These are phyloP conservation scores for Cheilinus undulatus DNA, from an alignment of 2,113 vertebrate species.

Conservation along the genomic window DNA sequence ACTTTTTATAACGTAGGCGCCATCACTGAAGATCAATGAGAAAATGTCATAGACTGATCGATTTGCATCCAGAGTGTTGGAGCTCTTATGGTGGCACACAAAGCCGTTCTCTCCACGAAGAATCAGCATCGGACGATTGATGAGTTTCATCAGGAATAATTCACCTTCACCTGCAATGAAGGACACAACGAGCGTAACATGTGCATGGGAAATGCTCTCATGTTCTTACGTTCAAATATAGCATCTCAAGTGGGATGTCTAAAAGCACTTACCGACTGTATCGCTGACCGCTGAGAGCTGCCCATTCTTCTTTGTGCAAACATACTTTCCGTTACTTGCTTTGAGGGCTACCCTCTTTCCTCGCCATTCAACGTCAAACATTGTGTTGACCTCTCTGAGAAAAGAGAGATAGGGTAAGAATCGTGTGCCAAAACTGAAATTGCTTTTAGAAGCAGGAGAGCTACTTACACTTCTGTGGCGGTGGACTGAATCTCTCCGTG, in stretches of 20 bases:
- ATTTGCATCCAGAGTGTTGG: conserved; percentile 93
- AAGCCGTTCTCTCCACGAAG: conserved; percentile 93
- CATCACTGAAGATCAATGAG: conserved; percentile 90
- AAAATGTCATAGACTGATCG: conserved; percentile 95
- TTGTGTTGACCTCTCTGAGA: conserved; percentile 88
- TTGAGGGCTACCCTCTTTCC: conserved; percentile 91
- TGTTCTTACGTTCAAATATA: conserved; percentile 1
- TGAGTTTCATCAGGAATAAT: conserved; percentile 92
- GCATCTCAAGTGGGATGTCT: not conserved
- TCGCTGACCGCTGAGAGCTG: conserved; percentile 94
- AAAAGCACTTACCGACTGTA: conserved; percentile 86
- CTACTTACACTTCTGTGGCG: conserved; percentile 91
- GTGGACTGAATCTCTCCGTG: conserved; percentile 94
- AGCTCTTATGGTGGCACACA: conserved; percentile 92
- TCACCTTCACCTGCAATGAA: conserved; percentile 88
- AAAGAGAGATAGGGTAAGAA: not conserved
- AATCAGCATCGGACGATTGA: conserved; percentile 95
- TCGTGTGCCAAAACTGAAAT: not conserved
- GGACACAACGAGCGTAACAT: not conserved
- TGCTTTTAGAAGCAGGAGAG: not conserved
- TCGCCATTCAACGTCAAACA: conserved; percentile 96
- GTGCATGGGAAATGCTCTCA: no score
- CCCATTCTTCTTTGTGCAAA: conserved; percentile 96
- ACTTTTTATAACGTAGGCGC: conserved; percentile 96
- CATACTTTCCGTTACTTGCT: conserved; percentile 93